phyloP scores from a whole-genome alignment of 2,113 vertebrate species.

The Pavo muticus region DNA sequence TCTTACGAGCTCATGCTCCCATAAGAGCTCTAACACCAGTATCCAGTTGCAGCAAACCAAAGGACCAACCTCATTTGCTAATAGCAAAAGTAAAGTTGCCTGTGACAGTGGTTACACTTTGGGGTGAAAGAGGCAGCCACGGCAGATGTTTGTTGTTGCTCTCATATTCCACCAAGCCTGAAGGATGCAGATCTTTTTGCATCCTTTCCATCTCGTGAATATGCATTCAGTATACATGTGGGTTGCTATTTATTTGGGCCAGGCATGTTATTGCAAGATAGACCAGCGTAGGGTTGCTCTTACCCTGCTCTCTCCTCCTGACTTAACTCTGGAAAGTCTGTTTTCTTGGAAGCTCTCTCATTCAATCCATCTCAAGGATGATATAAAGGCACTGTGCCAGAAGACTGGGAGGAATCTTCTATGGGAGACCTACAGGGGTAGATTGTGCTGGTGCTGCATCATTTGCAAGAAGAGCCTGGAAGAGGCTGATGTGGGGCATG shows the following conservation, averaged over 20 bases:
- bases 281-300: not conserved
- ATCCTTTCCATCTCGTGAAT: not conserved
- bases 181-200: not conserved
- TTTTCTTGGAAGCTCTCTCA: not conserved
- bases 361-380: not conserved
- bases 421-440: no score
- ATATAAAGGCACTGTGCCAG: not conserved
- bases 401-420: not conserved
- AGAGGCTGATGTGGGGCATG: accelerated
- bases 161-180: not conserved
- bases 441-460: not conserved
- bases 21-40: not conserved
- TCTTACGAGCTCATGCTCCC: not conserved
- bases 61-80: not conserved
- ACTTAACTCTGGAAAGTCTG: not conserved
- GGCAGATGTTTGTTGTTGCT: not conserved
- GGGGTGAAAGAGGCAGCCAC: not conserved
- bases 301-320: not conserved
- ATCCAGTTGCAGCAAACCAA: not conserved
- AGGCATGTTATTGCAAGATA: accelerated
- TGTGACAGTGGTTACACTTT: not conserved
- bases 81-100: not conserved
- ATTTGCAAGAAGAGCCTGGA: not conserved
- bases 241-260: not conserved
- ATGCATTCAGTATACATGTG: not conserved